Percentiles rank a stretch among this genome's conserved stretches.
phyloP scores from a whole-genome alignment of 2,113 vertebrate genomes.

The Megaceryle maxima region DNA sequence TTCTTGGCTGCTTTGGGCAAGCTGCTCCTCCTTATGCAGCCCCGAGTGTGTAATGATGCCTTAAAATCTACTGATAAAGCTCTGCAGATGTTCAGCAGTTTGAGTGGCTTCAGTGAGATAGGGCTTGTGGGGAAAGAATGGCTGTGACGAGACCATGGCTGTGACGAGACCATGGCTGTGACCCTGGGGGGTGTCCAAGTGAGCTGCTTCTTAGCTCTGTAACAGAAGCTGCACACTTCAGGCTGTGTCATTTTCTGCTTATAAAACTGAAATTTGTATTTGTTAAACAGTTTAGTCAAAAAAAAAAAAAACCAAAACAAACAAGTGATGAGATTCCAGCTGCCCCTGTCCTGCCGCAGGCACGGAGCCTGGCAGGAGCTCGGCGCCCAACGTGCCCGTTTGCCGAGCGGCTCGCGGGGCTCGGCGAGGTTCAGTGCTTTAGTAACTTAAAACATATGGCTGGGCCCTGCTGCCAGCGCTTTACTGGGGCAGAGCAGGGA shows the following conservation, averaged over 20 bases:
- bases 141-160: background rate
- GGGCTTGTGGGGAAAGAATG: background rate
- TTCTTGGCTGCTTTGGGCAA: background rate
- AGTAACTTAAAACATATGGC: background rate
- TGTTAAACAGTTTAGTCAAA: background rate
- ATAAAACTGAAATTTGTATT: background rate
- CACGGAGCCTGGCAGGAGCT: background rate
- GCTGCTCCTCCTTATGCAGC: background rate
- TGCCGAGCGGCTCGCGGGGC: background rate
- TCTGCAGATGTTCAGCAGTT: background rate
- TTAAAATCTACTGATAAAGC: background rate
- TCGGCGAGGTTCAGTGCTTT: background rate
- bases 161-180: background rate
- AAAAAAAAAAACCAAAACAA: background rate
- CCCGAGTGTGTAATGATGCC: background rate
- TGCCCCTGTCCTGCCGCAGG: background rate
- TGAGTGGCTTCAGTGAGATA: background rate
- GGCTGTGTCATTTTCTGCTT: background rate
- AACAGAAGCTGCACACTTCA: background rate
- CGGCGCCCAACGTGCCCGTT: accelerated
- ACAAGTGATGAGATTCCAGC: background rate
- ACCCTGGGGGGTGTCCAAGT: background rate
- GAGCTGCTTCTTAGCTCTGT: background rate
- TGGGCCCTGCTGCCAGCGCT: accelerated
- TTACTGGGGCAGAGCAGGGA: background rate